Percentiles rank a stretch among this genome's conserved stretches.
Conservation (phyloP, 2,113 vertebrate species). For the Lamprotornis superbus region DNA sequence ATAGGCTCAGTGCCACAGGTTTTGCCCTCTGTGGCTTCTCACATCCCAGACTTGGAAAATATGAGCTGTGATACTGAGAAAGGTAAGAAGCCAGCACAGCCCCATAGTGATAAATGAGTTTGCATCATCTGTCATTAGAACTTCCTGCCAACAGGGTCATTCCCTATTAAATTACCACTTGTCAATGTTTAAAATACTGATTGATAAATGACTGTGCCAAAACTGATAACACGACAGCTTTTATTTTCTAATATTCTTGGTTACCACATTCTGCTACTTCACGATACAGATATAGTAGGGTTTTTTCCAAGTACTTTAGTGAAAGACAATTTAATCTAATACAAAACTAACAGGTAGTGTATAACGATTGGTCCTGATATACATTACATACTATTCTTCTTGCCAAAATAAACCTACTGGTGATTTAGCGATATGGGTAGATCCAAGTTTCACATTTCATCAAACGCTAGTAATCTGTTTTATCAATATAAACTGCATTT, state of each 20-base stretch:
- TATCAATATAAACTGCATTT: slow-evolving; percentile 85
- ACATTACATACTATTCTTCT: slow-evolving; percentile 67
- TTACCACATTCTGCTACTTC: slow-evolving; percentile 77
- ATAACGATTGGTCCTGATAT: slow-evolving; percentile 61
- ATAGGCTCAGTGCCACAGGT: slow-evolving; percentile 64
- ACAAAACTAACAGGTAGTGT: slow-evolving; percentile 73
- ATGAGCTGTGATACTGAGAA: slow-evolving; percentile 77
- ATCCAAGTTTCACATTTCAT: slow-evolving; percentile 85
- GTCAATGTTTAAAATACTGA: slow-evolving; percentile 96
- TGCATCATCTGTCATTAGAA: slow-evolving; percentile 94
- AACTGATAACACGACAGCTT: slow-evolving; percentile 87
- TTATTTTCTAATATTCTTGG: slow-evolving; percentile 79
- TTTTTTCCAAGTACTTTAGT: slow-evolving; percentile 44
- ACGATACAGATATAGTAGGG: slow-evolving; percentile 65
- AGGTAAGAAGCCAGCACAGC: slow-evolving; percentile 79
- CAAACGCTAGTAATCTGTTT: slow-evolving; percentile 83
- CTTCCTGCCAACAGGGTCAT: slow-evolving; percentile 95
- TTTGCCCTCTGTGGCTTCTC: slow-evolving; percentile 81
- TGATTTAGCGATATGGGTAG: slow-evolving; percentile 73
- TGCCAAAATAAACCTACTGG: slow-evolving; percentile 80
- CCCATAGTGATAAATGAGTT: slow-evolving; percentile 91
- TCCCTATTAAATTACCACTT: slow-evolving; percentile 98
- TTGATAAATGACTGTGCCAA: slow-evolving; percentile 95
- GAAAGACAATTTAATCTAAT: slow-evolving; percentile 75
- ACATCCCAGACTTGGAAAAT: slow-evolving; percentile 82